A percentile compares a stretch with the other conserved stretches of the same genome.
These are phyloP conservation scores for Spodoptera exigua DNA, from an alignment of 2,888 invertebrate species.

Conservation along the genomic window DNA sequence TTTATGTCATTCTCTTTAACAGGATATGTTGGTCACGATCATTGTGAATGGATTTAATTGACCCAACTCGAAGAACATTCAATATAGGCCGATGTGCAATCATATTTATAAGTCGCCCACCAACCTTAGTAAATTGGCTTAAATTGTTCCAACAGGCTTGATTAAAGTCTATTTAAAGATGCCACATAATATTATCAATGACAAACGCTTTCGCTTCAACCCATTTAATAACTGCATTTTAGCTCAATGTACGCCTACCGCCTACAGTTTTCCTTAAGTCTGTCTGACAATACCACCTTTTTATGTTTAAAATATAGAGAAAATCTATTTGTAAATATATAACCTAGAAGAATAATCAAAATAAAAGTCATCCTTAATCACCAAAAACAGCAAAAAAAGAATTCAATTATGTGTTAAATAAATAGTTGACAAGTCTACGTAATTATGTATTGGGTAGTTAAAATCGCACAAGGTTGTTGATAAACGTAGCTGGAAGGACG, in stretches of 20 bases:
- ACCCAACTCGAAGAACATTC: slow-evolving; percentile 66
- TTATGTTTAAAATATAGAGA: no score
- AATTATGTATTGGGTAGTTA: slow-evolving; percentile 55
- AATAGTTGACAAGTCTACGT: slow-evolving; percentile 34
- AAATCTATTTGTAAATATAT: no score
- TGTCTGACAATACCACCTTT: no score
- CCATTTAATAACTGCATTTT: slow-evolving; percentile 14
- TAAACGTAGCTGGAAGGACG: slow-evolving; percentile 78
- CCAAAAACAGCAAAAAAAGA: no score
- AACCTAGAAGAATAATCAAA: no score
- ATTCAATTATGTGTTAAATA: no score
- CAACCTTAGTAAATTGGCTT: slow-evolving; percentile 77
- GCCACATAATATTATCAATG: slow-evolving; percentile 54
- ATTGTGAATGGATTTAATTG: slow-evolving; percentile 69
- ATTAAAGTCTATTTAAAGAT: slow-evolving; percentile 76
- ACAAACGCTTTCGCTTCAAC: slow-evolving; percentile 40
- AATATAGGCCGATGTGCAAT: slow-evolving; percentile 69
- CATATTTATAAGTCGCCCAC: slow-evolving; percentile 73
- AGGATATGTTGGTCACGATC: slow-evolving; percentile 34
- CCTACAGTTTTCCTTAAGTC: neutral
- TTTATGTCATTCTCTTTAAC: slow-evolving; percentile 36
- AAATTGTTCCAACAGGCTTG: slow-evolving; percentile 79
- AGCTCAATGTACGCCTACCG: slow-evolving; percentile 15
- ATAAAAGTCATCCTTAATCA: no score
- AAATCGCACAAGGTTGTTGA: slow-evolving; percentile 77